Evolutionary conservation across 2,888 invertebrate genomes (phyloP), one percentile per base, ranked within the genome.

Genomic region (Ichneumon xanthorius): DNA sequence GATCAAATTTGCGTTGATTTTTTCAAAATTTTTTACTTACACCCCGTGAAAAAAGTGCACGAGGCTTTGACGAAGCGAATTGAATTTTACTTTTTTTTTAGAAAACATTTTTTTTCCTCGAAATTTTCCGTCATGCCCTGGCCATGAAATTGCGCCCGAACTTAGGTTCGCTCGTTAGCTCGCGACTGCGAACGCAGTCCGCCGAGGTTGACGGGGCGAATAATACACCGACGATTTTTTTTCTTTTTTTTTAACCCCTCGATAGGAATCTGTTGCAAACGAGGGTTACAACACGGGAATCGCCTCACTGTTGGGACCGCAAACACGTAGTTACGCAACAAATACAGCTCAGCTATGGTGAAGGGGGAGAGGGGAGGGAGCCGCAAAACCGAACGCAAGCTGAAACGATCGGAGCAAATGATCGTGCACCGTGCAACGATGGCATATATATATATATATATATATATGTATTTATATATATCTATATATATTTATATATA

Each of bases 321-420:
- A 75, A 75, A 75, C 76, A 75, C 55, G 70, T 53, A 71, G 58
- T 79, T 79, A 80, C 30, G 53, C 65, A 67, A 72, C 71, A 80
- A 82, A 76, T 71, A 80, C 55, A 72, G 40, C 40, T 0, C 40
- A 71, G 55, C 45, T 9, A 33, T 40, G 63, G 14, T 50, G 53
- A 45, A 50, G 11, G 68, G 70, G 58, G 71, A n/a, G 65, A 26
- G 37, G 61, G 53, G 65, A 75, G 37, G 30, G n/a, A 40, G 45
- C 40, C 50, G 70, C 76, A 61, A 78, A 84, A 88, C 61, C 82
- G 67, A 85, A 78, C 83, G 87, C 88, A 86, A 88, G 30, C 86
- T 86, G 87, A 87, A 89, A 88, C 88, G 89, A 90, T 90, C 88
- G 89, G 88, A 88, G 87, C 86, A 88, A 87, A 89, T 90, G 88